phyloP scores from a whole-genome alignment of 2,113 vertebrate species.

The Casuarius casuarius region DNA sequence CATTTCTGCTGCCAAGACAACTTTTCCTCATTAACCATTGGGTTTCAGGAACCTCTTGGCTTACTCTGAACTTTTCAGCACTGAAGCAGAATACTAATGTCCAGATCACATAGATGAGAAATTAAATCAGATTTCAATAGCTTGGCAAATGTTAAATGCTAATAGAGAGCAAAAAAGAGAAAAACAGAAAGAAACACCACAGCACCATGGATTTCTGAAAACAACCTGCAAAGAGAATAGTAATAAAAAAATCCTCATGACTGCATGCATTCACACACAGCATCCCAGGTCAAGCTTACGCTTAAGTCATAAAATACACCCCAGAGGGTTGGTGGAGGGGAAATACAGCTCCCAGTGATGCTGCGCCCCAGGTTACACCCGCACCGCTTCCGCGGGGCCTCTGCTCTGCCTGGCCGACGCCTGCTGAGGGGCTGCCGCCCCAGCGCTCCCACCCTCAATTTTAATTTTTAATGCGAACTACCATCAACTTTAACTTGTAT shows the following conservation, averaged over 20 bases:
- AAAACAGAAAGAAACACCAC: background rate
- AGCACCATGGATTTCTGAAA: background rate
- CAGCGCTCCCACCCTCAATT: background rate
- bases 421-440: background rate
- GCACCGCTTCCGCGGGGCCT: too few species aligned
- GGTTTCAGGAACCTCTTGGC: constrained; percentile 71
- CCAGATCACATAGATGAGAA: background rate
- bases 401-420: too few species aligned
- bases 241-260: background rate
- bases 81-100: constrained; percentile 49
- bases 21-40: constrained; percentile 68
- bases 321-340: background rate
- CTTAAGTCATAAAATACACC: background rate
- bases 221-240: background rate
- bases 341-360: background rate
- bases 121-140: constrained; percentile 33
- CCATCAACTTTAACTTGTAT: background rate
- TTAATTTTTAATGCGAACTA: background rate
- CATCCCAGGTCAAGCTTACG: background rate
- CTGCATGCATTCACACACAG: rapidly evolving
- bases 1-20: constrained; percentile 44
- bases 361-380: too few species aligned
- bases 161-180: background rate
- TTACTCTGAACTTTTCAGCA: background rate
- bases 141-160: constrained; percentile 1